Conservation (phyloP, 2,797 vertebrate genomes). For the Takifugu rubripes region DNA sequence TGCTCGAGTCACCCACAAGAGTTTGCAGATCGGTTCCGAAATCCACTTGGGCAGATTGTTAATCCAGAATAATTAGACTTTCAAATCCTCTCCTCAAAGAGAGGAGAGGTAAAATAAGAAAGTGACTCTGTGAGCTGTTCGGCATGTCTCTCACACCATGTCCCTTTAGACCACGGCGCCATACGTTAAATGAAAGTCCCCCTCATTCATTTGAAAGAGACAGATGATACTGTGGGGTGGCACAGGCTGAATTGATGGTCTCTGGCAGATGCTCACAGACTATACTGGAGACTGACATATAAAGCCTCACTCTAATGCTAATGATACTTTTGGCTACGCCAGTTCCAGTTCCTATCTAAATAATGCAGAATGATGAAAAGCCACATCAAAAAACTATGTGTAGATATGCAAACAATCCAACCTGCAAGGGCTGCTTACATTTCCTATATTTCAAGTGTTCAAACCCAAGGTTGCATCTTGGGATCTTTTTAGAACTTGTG, state of each 20-base stretch:
- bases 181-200: not conserved
- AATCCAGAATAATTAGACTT: not conserved
- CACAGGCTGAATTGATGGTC: not conserved
- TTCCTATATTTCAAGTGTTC: too few relatives aligned
- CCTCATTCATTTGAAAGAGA: not conserved
- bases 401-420: too few relatives aligned
- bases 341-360: too few relatives aligned
- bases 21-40: conserved; percentile 23
- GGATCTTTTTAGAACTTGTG: too few relatives aligned
- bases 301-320: too few relatives aligned
- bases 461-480: too few relatives aligned
- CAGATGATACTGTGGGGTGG: not conserved
- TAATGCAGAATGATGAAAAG: too few relatives aligned
- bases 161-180: not conserved
- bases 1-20: conserved; percentile 1
- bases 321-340: too few relatives aligned
- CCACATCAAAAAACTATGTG: too few relatives aligned
- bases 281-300: too few relatives aligned
- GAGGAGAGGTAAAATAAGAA: not conserved
- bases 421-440: too few relatives aligned
- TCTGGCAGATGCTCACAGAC: not conserved
- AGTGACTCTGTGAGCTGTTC: not conserved
- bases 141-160: not conserved
- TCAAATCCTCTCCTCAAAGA: not conserved
- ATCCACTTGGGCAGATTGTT: not conserved